phyloP scores from a whole-genome alignment of 2,113 vertebrate genomes.

The Zosterops hypoxanthus region DNA sequence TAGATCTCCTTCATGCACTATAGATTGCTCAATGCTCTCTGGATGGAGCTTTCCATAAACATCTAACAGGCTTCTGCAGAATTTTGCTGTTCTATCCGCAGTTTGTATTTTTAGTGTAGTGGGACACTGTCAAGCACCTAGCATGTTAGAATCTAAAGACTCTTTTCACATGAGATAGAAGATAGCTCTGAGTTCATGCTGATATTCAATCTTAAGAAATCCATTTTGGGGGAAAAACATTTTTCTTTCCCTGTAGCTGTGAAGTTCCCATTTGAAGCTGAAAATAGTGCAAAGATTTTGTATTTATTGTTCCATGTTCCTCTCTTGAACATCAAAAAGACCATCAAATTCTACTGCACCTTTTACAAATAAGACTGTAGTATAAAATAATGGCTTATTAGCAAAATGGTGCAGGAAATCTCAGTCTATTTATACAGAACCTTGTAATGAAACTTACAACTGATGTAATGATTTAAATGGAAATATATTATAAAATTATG shows the following conservation, averaged over 20 bases:
- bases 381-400: background rate
- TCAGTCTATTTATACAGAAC: background rate
- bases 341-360: background rate
- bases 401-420: background rate
- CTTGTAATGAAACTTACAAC: background rate
- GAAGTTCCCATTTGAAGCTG: background rate
- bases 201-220: background rate
- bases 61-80: background rate
- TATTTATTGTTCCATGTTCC: background rate
- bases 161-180: background rate
- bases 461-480: background rate
- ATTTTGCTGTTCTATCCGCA: background rate
- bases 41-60: background rate
- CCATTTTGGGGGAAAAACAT: fast-evolving
- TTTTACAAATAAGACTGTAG: background rate
- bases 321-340: background rate
- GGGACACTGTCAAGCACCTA: background rate
- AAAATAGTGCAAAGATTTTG: background rate
- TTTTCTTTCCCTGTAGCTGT: background rate
- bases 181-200: background rate
- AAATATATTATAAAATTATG: background rate
- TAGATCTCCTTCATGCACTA: background rate
- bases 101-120: background rate
- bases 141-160: background rate
- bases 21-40: background rate